phyloP scores from a whole-genome alignment of 2,113 vertebrate species.

The Cavia porcellus region DNA sequence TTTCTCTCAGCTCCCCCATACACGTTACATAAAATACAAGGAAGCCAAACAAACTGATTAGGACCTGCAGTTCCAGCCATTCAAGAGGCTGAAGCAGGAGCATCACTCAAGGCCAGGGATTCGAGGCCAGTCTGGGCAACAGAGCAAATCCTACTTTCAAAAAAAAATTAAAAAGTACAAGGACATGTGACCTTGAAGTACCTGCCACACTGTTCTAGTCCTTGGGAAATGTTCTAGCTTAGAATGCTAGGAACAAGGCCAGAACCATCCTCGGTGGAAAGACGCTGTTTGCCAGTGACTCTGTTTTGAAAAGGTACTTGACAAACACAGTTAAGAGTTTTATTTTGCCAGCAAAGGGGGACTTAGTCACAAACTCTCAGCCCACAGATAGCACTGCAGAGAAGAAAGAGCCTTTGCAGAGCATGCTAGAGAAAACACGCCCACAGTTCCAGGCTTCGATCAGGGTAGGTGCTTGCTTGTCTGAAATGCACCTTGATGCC shows the following conservation, averaged over 20 bases:
- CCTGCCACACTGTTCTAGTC: neutral
- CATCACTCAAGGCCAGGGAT: neutral
- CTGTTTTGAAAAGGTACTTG: constrained; percentile 45
- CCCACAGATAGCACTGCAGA: neutral
- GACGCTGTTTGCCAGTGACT: constrained; percentile 17
- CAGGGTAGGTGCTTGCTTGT: neutral
- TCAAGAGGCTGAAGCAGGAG: neutral
- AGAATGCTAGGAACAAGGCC: neutral
- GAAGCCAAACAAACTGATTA: neutral
- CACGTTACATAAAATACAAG: neutral
- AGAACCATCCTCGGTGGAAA: neutral
- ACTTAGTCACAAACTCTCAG: neutral
- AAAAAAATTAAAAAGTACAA: neutral
- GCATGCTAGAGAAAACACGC: too few species aligned
- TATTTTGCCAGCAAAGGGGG: neutral
- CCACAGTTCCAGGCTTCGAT: neutral
- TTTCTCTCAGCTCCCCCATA: neutral
- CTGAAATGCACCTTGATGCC: neutral
- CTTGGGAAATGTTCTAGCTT: neutral
- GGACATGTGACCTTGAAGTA: neutral
- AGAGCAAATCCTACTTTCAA: neutral
- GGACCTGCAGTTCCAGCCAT: neutral
- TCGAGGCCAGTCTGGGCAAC: neutral
- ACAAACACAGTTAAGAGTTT: constrained; percentile 20
- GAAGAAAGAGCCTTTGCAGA: neutral